phyloP scores from a whole-genome alignment of 1,140 invertebrate genomes.

The Bombyx mori region DNA sequence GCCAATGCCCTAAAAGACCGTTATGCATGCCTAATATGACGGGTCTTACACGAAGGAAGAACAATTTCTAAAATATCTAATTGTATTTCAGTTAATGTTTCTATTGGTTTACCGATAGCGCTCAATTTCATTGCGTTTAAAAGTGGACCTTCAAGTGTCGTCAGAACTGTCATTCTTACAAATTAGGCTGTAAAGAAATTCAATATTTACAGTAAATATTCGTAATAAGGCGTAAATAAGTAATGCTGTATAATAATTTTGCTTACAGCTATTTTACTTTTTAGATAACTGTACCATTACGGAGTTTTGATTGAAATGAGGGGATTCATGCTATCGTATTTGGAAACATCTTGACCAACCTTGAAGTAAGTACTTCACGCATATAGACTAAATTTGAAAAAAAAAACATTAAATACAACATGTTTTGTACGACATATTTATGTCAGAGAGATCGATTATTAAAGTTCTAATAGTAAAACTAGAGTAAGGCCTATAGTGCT shows the following conservation, averaged over 20 bases:
- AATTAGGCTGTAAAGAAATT: constrained; percentile 40
- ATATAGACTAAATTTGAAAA: constrained; percentile 1
- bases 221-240: constrained; percentile 9
- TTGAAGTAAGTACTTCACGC: constrained; percentile 55
- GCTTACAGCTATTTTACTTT: constrained; percentile 22
- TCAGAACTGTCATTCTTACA: constrained; percentile 64
- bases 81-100: constrained; percentile 9
- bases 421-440: no score
- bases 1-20: constrained; percentile 64
- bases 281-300: constrained; percentile 37
- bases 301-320: constrained; percentile 47
- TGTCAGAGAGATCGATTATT: no score
- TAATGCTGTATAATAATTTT: background rate
- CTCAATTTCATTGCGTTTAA: constrained; percentile 45
- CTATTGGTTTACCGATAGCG: constrained; percentile 4
- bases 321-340: constrained; percentile 40
- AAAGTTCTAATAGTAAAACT: no score
- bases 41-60: constrained; percentile 15
- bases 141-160: constrained; percentile 60
- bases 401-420: no score
- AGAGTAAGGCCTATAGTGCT: no score
- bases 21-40: constrained; percentile 37
- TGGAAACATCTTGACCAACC: constrained; percentile 67
- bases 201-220: constrained; percentile 8
- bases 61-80: constrained; percentile 13